Percentiles rank a stretch among this genome's conserved stretches.
Evolutionary conservation across 2,888 invertebrate genomes (phyloP).

Genomic region (Archaeoteleia sp.): DNA sequence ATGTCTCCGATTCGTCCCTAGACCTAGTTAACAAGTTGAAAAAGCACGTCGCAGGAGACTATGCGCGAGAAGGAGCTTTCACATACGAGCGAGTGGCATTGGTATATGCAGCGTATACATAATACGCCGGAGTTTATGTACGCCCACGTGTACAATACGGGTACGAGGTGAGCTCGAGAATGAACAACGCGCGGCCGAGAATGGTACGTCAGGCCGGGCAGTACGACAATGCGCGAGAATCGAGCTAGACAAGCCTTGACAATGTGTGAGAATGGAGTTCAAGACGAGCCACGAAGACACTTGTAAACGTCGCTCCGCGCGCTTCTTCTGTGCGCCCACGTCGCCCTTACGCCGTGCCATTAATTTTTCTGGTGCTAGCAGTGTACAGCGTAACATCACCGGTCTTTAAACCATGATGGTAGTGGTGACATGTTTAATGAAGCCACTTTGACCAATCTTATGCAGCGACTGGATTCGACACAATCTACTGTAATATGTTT

Average conservation of each 20-base stretch:
- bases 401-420: too few species aligned
- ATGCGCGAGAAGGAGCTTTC: neutral
- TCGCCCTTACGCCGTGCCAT: conserved; percentile 48
- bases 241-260: conserved; percentile 58
- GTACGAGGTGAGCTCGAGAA: conserved; percentile 32
- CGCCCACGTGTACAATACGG: conserved; percentile 44
- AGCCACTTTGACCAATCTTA: too few species aligned
- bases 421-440: too few species aligned
- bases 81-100: conserved; percentile 27
- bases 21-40: too few species aligned
- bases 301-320: conserved; percentile 60
- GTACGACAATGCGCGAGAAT: conserved; percentile 48
- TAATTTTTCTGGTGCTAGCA: conserved; percentile 55
- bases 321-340: conserved; percentile 58
- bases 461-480: too few species aligned
- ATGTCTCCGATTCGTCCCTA: too few species aligned
- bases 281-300: conserved; percentile 59
- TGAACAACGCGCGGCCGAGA: conserved; percentile 40
- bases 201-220: conserved; percentile 33
- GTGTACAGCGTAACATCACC: conserved; percentile 13
- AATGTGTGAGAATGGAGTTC: conserved; percentile 59
- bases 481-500: too few species aligned
- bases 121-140: conserved; percentile 37
- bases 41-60: too few species aligned
- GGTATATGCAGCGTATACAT: conserved; percentile 8